Conservation (phyloP, 2,888 invertebrate species). For the Lithophane socia region DNA sequence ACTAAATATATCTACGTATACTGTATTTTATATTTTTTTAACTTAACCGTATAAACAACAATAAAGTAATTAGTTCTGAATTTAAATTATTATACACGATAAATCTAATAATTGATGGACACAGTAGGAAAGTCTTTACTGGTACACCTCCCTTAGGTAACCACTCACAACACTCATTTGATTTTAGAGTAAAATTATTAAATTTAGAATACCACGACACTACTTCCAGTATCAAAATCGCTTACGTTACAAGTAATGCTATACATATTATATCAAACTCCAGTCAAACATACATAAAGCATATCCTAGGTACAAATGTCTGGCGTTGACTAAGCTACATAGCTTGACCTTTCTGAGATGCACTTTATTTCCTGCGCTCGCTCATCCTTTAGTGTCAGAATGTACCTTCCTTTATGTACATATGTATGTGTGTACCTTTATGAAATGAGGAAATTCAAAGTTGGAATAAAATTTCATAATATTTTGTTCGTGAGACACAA, state of each 20-base stretch:
- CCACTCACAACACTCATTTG: background rate
- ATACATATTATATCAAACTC: conserved; percentile 2
- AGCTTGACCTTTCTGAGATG: conserved; percentile 57
- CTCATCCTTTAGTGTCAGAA: conserved; percentile 46
- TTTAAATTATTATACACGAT: no score
- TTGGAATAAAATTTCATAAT: background rate
- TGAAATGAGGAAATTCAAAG: conserved; percentile 1
- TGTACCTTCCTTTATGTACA: conserved; percentile 32
- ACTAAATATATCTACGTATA: no score
- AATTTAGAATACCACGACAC: background rate
- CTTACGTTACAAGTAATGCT: background rate
- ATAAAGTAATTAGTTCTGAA: no score
- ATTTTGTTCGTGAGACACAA: background rate
- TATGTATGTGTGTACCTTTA: conserved; percentile 9
- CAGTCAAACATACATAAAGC: conserved; percentile 28
- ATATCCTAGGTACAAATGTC: conserved; percentile 34
- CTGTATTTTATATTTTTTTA: background rate
- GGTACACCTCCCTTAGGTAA: background rate
- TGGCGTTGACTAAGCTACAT: conserved; percentile 48
- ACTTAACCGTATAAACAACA: background rate
- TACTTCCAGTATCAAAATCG: background rate
- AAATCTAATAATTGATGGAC: no score
- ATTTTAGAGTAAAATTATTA: background rate
- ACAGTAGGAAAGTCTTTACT: background rate
- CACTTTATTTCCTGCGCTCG: conserved; percentile 57